A percentile compares a stretch with the other conserved stretches of the same genome.
Conservation (phyloP, 2,888 invertebrate species). For the Mystacides longicornis region DNA sequence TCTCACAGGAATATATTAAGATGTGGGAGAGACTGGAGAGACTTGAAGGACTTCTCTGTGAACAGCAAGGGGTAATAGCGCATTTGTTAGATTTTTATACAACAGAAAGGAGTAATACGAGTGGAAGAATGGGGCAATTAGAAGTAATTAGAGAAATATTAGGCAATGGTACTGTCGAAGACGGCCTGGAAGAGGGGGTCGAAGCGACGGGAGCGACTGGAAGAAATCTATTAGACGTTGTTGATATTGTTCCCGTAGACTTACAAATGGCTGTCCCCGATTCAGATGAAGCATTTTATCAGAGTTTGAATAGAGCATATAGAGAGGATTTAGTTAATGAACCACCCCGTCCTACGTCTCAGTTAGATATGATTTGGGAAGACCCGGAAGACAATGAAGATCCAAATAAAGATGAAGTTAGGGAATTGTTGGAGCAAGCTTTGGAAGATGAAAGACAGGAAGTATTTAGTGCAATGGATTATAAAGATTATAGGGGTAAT, state of each 20-base stretch:
- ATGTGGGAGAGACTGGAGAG: constrained; percentile 92
- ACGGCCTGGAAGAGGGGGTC: constrained; percentile 59
- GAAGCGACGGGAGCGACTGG: constrained; percentile 38
- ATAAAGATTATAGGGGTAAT: constrained; percentile 69
- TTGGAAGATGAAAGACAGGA: constrained; percentile 51
- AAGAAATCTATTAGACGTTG: constrained; percentile 32
- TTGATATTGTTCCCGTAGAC: constrained; percentile 17
- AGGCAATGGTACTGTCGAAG: constrained; percentile 58
- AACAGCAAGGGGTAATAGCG: constrained; percentile 85
- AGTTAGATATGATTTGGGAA: constrained; percentile 82
- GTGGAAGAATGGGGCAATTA: constrained; percentile 41
- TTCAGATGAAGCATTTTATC: constrained; percentile 82
- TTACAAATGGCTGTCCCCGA: constrained; percentile 51
- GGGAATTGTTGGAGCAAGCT: constrained; percentile 44
- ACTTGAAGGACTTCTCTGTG: constrained; percentile 75
- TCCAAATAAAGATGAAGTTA: constrained; percentile 32
- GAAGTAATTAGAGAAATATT: constrained; percentile 60
- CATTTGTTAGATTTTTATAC: constrained; percentile 74
- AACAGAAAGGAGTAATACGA: constrained; percentile 46
- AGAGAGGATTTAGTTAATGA: constrained; percentile 67
- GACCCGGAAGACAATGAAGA: constrained; percentile 69
- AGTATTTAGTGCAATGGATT: constrained; percentile 69
- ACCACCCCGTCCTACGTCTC: constrained; percentile 59
- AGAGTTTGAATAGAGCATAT: constrained; percentile 81
- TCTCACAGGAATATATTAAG: constrained; percentile 86